Conservation (phyloP, 1,140 invertebrate genomes). For the Cyphomyrmex costatus region DNA sequence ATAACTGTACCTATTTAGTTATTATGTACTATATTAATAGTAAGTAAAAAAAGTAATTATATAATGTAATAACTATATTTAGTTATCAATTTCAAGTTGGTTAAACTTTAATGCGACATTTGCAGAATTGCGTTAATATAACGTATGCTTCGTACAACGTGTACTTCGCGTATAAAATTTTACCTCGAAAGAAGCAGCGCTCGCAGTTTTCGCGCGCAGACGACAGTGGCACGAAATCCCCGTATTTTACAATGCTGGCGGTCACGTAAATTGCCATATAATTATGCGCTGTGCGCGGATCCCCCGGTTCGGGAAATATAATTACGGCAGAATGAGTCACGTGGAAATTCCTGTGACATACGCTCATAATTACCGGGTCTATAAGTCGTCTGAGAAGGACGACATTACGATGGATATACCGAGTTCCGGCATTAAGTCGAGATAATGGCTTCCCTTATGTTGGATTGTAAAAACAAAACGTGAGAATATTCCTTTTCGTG, state of each 20-base stretch:
- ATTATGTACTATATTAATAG: no score
- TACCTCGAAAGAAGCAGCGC: slow-evolving; percentile 21
- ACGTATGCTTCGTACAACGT: neutral
- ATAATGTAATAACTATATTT: no score
- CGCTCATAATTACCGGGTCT: slow-evolving; percentile 45
- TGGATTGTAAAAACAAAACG: slow-evolving; percentile 19
- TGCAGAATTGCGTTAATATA: neutral
- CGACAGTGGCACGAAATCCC: neutral
- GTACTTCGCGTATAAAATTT: slow-evolving; percentile 30
- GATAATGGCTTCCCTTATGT: slow-evolving; percentile 27
- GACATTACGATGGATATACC: neutral
- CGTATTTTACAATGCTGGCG: slow-evolving; percentile 21
- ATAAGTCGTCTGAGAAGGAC: slow-evolving; percentile 5
- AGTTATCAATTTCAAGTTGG: neutral
- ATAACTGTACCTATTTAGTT: no score
- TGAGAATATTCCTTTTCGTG: slow-evolving; percentile 17
- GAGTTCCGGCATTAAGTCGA: slow-evolving; percentile 25
- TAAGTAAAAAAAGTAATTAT: no score
- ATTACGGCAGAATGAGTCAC: slow-evolving; percentile 33
- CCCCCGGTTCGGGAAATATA: slow-evolving; percentile 10
- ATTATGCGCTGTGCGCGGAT: slow-evolving; percentile 1
- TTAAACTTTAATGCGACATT: neutral
- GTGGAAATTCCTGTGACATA: slow-evolving; percentile 44
- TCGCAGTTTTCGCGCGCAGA: slow-evolving; percentile 18
- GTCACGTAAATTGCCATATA: slow-evolving; percentile 38